Percentiles rank a stretch among this genome's conserved stretches.
These are phyloP conservation scores for Conistra vaccinii DNA, from an alignment of 2,888 invertebrate genomes.

Conservation along the genomic window DNA sequence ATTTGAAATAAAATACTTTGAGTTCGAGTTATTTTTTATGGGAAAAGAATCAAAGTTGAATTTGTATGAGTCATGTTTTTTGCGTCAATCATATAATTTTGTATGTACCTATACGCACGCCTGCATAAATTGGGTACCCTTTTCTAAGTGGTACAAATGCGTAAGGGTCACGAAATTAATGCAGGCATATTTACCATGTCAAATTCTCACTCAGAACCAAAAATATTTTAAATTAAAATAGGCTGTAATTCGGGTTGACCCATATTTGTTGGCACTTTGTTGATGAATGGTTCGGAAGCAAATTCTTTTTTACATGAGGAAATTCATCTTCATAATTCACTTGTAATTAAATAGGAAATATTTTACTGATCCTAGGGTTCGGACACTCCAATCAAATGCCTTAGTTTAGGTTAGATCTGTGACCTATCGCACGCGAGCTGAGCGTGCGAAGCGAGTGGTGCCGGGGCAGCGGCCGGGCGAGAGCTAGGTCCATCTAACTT, in stretches of 20 bases:
- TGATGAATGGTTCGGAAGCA: not conserved
- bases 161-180: constrained; percentile 42
- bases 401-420: too few species aligned
- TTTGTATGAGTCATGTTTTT: not conserved
- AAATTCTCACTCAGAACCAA: constrained; percentile 8
- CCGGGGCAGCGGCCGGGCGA: too few species aligned
- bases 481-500: too few species aligned
- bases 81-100: not conserved
- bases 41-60: not conserved
- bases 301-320: not conserved
- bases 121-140: constrained; percentile 29
- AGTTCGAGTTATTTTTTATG: not conserved
- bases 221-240: constrained; percentile 43
- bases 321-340: too few species aligned
- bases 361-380: too few species aligned
- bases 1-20: too few species aligned
- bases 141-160: constrained; percentile 17
- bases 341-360: too few species aligned
- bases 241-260: constrained; percentile 21
- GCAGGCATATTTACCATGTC: constrained; percentile 5
- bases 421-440: too few species aligned
- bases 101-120: not conserved
- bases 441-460: too few species aligned
- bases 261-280: constrained; percentile 15
- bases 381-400: too few species aligned